Percentiles rank a stretch among this genome's conserved stretches.
Evolutionary conservation across 2,113 vertebrate genomes (phyloP).

Genomic region (Chionomys nivalis): DNA sequence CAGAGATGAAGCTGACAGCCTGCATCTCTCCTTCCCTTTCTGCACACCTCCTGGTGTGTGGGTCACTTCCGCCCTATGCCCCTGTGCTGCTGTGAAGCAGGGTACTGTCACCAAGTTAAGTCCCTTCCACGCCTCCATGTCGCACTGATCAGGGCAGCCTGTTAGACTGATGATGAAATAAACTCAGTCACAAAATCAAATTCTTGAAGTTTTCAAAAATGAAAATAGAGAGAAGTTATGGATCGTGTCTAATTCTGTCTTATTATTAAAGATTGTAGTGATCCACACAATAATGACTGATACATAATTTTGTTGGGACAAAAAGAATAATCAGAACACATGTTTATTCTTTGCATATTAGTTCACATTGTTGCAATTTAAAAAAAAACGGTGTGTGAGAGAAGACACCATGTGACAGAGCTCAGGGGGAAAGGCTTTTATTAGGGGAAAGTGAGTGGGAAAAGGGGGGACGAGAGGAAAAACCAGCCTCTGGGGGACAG

Average conservation of each 20-base stretch:
- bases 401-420: too few species aligned
- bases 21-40: neutral
- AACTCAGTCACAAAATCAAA: neutral
- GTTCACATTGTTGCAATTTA: too few species aligned
- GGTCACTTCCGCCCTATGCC: fast-evolving
- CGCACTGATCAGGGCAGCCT: fast-evolving
- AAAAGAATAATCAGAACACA: neutral
- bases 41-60: fast-evolving
- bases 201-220: neutral
- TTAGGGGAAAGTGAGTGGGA: too few species aligned
- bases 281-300: too few species aligned
- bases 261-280: neutral
- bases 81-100: neutral
- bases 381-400: too few species aligned
- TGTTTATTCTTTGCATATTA: too few species aligned
- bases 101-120: fast-evolving
- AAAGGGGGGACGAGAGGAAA: too few species aligned
- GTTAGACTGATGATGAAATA: fast-evolving
- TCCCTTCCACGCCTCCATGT: too few species aligned
- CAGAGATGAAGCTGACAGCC: neutral
- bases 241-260: neutral
- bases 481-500: too few species aligned
- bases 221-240: neutral
- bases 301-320: neutral
- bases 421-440: too few species aligned